Percentiles rank a stretch among this genome's conserved stretches.
phyloP scores from a whole-genome alignment of 2,797 vertebrate genomes.

The Rhinophrynus dorsalis region DNA sequence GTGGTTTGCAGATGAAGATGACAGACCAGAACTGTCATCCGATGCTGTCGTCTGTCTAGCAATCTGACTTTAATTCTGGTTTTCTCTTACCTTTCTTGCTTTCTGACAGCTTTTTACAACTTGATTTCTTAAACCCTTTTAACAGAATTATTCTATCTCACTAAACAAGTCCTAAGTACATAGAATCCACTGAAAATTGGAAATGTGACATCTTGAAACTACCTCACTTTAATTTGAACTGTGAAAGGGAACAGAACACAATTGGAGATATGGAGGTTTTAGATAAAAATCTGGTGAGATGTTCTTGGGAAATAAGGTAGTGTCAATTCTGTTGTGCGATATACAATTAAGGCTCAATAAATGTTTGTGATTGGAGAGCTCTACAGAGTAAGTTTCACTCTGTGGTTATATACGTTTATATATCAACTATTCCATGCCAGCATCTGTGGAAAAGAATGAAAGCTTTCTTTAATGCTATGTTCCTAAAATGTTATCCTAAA shows the following conservation, averaged over 20 bases:
- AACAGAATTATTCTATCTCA: constrained; percentile 53
- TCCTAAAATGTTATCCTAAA: too few species aligned
- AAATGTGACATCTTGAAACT: constrained; percentile 66
- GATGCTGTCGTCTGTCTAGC: constrained; percentile 19
- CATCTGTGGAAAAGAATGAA: too few species aligned
- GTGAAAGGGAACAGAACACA: constrained; percentile 63
- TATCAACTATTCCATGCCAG: too few species aligned
- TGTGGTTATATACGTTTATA: too few species aligned
- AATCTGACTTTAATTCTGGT: constrained; percentile 34
- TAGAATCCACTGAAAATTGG: constrained; percentile 66
- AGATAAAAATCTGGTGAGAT: too few species aligned
- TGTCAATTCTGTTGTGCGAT: constrained; percentile 57
- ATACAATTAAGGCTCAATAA: constrained; percentile 56
- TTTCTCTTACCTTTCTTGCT: constrained; percentile 31
- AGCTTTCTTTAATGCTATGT: too few species aligned
- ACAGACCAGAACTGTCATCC: too few species aligned
- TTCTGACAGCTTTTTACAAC: constrained; percentile 54
- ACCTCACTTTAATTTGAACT: constrained; percentile 57
- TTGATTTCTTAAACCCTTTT: constrained; percentile 51
- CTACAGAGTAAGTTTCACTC: too few species aligned
- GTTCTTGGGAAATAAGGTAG: too few species aligned
- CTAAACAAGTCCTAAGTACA: constrained; percentile 71
- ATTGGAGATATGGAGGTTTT: constrained; percentile 73
- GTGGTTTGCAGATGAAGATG: too few species aligned
- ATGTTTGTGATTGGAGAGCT: constrained; percentile 50